Conservation (phyloP, 37 sponge, comb jelly and placozoan species). For the Aphrocallistes beatrix region DNA sequence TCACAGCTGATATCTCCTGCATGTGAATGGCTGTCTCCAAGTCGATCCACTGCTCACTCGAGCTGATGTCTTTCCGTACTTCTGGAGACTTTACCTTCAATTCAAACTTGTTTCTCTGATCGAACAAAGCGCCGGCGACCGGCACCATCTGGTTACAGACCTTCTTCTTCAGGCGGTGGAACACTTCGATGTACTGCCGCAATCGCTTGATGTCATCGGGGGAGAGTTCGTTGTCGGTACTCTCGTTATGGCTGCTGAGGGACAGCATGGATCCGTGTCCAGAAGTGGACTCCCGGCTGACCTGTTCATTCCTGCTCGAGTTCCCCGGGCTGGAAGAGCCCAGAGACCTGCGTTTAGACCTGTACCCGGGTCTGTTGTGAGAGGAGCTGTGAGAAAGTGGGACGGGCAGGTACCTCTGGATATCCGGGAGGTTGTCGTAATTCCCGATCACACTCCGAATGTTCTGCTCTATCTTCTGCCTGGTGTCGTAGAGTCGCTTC, state of each 20-base stretch:
- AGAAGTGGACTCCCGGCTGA: background rate
- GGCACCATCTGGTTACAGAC: background rate
- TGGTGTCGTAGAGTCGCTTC: conserved; percentile 6
- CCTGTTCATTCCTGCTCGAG: background rate
- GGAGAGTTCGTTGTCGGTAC: background rate
- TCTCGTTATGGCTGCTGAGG: background rate
- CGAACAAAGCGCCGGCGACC: background rate
- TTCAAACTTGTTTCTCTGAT: background rate
- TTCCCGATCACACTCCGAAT: background rate
- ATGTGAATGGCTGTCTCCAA: background rate
- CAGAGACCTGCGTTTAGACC: background rate
- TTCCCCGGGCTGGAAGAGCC: background rate
- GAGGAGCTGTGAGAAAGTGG: background rate
- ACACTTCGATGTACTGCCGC: background rate
- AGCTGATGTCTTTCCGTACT: background rate
- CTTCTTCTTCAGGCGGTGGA: background rate
- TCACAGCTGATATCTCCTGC: background rate
- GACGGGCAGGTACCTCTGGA: background rate
- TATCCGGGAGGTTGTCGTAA: background rate
- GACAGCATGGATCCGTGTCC: conserved; percentile 7
- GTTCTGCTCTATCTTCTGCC: conserved; percentile 9
- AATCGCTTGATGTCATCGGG: background rate
- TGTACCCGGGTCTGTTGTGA: background rate
- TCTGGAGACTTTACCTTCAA: background rate
- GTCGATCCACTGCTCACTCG: background rate